These are phyloP conservation scores for Echinarachnius parma DNA, from an alignment of 53 echinoderm and acorn worm genomes.

Conservation along the genomic window DNA sequence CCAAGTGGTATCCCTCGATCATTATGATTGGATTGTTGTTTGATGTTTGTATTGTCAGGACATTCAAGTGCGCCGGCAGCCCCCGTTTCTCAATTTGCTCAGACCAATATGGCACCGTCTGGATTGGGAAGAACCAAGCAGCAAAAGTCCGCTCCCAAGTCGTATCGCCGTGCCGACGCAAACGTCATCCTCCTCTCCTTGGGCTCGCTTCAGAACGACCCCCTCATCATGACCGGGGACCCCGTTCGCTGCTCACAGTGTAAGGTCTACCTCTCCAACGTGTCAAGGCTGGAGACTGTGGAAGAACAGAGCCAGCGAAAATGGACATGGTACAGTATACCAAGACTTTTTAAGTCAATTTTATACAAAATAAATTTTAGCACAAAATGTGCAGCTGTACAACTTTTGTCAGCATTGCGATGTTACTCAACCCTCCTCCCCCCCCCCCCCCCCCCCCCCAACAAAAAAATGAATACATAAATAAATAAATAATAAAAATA, in stretches of 20 bases:
- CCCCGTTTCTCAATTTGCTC: no score
- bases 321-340: slow-evolving; percentile 40
- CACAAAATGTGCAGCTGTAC: no score
- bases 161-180: slow-evolving; percentile 53
- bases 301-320: slow-evolving; percentile 27
- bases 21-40: no score
- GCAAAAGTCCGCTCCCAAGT: slow-evolving; percentile 6
- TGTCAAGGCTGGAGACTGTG: slow-evolving; percentile 60
- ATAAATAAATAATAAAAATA: no score
- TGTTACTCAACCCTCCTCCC: no score
- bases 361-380: no score
- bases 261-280: slow-evolving; percentile 64
- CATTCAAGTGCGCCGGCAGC: background rate
- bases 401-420: no score
- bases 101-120: background rate
- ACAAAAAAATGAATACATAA: no score
- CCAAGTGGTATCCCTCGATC: no score
- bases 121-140: background rate
- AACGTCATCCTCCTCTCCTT: slow-evolving; percentile 81
- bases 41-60: no score
- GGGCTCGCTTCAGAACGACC: slow-evolving; percentile 82
- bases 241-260: slow-evolving; percentile 73
- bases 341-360: no score
- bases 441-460: no score
- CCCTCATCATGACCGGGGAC: slow-evolving; percentile 84